These are phyloP conservation scores for mouse (Mus musculus) DNA, from an alignment of 2,113 vertebrate species.

Conservation along the genomic window GRCm39 chr10:18297001-18297500, in stretches of 20 bases:
- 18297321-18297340: neutral
- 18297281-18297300: neutral
- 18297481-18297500: neutral
- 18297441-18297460: too few species aligned
- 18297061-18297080: neutral
- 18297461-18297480: neutral
- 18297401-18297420: neutral
- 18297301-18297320: neutral
- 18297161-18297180: neutral
- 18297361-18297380: neutral
- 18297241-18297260: neutral
- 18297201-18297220: neutral
- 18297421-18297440: neutral
- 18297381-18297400: neutral
- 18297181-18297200: neutral
- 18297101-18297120: neutral
- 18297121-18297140: constrained; percentile 39
- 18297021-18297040: neutral
- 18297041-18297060: neutral
- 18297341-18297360: neutral
- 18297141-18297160: neutral
- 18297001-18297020: neutral
- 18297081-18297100: neutral
- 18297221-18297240: neutral
- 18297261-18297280: too few species aligned